Base-by-base conservation (phyloP, 2,888 invertebrate species). In the Schizaphis graminum region DNA sequence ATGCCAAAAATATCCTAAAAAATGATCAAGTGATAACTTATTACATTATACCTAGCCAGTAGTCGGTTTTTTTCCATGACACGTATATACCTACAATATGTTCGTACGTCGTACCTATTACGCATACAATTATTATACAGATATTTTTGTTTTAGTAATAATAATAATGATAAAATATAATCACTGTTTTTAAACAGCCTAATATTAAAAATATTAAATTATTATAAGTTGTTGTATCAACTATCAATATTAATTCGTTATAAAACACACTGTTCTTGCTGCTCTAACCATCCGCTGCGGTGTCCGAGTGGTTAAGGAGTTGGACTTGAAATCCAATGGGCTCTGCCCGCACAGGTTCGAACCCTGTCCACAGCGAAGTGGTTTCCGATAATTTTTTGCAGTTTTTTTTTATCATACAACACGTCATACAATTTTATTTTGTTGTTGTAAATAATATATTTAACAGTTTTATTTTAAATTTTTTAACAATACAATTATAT, bases 281-380 rank as follows among this genome's bases (percentile, higher is more conserved):
- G 5, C 0, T 21, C 21, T 0, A 11, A 53, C 21, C 53, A 53
- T 53, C 53, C 53, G 53, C 53, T 53, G 53, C 53, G 53, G 53
- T 53, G 53, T 67, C 26, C n/a, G 35, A 57, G 57, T 57, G 57
- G 96, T 96, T 96, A 96, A 96, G 96, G 96, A 96, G 97, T 96
- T 96, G 96, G 97, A 97, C 96, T 97, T 96, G 97, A 97, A 97
- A 97, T 97, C 97, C 96, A 96, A 96, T 97, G 97, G 97, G 97
- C 96, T 96, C 95, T 97, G 96, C 97, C 97, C 97, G 97, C 97
- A 96, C 96, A 97, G 97, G 97, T 97, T 97, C 97, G 96, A 97
- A 97, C 96, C 97, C 97, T 97, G 96, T 96, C 96, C 96, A 96
- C 96, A 96, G 96, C 96, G 96, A 84, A 28, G 86, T 86, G 86